phyloP scores from a whole-genome alignment of 2,113 vertebrate genomes.

The Bubo scandiacus region DNA sequence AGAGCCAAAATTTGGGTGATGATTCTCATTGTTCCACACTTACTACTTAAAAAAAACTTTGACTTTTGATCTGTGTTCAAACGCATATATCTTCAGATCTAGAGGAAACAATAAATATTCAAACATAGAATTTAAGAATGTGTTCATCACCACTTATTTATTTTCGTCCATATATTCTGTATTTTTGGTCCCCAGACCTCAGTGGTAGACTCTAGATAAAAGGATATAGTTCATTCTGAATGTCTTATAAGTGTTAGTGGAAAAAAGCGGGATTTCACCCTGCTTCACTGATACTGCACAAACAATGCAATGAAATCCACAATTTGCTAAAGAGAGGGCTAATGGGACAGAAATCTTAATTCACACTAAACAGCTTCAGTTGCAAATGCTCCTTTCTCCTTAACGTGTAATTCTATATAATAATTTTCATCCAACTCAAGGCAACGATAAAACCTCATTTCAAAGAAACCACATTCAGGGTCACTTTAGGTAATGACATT shows the following conservation, averaged over 20 bases:
- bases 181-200: background rate
- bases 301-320: background rate
- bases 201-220: background rate
- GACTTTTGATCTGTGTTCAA: background rate
- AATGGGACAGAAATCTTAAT: background rate
- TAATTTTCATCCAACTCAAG: background rate
- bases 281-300: background rate
- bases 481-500: background rate
- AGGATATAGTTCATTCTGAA: background rate
- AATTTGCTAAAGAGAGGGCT: background rate
- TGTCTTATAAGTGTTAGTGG: background rate
- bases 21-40: background rate
- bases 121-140: background rate
- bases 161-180: background rate
- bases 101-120: background rate
- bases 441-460: background rate
- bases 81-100: background rate
- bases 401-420: background rate
- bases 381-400: background rate
- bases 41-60: background rate
- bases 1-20: background rate
- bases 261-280: background rate
- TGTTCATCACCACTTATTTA: background rate
- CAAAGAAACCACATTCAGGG: background rate
- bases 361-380: background rate